Base-by-base conservation (phyloP, 2,797 vertebrate species). In the Coreius guichenoti region DNA sequence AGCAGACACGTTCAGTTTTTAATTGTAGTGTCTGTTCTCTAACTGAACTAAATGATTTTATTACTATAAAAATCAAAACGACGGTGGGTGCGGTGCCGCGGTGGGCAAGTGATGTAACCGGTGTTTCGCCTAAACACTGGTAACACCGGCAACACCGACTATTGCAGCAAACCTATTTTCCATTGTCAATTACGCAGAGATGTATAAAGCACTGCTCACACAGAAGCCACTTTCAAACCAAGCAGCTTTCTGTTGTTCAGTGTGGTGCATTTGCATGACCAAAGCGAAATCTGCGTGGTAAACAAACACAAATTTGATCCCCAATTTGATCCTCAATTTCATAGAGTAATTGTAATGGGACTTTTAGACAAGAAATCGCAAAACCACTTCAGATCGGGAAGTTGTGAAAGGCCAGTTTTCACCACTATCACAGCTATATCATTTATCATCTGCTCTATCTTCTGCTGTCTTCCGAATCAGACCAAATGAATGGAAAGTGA, bases 401-500 rank as follows among this genome's bases (percentile, higher is more conserved):
- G 19, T 68, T 67, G 47, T 13, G 54, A 84, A 84, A 56, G 33
- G 45, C n/a, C 14, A 43, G 13, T 21, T 68, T 68, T 21, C 72
- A 33, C 31, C 31, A 36, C 79, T 19, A 51, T 43, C 26, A 11
- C n/a, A 58, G n/a, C n/a, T 58, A 36, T 29, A 77, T 68, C 16
- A 8, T 68, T 68, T 56, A 36, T 83, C 58, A 76, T 39, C 29
- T 4, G 3, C 33, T 54, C 73, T 4, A 23, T 84, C 5, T 47
- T 56, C 36, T 77, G 63, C 82, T 84, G 47, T 83, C 73, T 83
- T 68, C 61, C 1, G 36, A n/a, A 54, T 54, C 45, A 83, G 73
- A 56, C n/a, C 33, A 84, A 84, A 84, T 77, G 63, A 68, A 77
- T 77, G 82, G 6, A 47, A 84, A 77, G 82, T 84, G 63, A 68